phyloP scores from a whole-genome alignment of 2,797 vertebrate species.

The Xerus rutilus region DNA sequence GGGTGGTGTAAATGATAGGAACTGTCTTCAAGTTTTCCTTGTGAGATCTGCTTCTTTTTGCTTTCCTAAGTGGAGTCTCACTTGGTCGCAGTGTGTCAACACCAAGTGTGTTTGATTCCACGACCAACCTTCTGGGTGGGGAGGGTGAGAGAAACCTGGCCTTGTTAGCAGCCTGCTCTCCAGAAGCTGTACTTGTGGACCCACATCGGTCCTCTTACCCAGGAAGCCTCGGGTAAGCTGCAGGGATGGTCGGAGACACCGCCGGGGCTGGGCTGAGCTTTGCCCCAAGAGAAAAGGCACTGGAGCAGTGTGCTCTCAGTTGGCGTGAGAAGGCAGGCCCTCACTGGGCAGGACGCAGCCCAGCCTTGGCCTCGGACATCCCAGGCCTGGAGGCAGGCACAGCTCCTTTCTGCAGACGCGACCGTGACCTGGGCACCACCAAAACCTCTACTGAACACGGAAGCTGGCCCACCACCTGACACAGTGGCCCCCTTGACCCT shows the following conservation, averaged over 20 bases:
- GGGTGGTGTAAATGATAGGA: too few relatives aligned
- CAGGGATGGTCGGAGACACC: not conserved
- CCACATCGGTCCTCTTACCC: rapidly evolving
- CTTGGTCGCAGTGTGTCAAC: rapidly evolving
- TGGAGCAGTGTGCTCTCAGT: too few relatives aligned
- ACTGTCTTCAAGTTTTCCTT: not conserved
- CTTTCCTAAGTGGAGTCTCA: not conserved
- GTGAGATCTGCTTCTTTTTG: not conserved
- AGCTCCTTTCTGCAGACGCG: not conserved
- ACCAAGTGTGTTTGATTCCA: not conserved
- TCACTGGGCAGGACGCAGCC: not conserved
- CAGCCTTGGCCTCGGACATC: not conserved
- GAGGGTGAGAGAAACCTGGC: not conserved
- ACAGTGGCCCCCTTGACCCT: rapidly evolving
- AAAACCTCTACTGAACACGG: too few relatives aligned
- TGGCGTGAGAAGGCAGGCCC: not conserved
- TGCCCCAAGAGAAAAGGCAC: not conserved
- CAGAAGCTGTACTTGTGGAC: rapidly evolving
- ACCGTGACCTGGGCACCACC: too few relatives aligned
- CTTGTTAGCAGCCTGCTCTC: not conserved
- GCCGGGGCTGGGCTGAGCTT: rapidly evolving
- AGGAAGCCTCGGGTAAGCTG: rapidly evolving
- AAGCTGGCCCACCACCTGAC: too few relatives aligned
- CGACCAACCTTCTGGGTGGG: not conserved
- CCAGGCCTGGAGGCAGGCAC: not conserved